Conservation (phyloP, 2,888 invertebrate species). For the Lasioglossum villosulum region DNA sequence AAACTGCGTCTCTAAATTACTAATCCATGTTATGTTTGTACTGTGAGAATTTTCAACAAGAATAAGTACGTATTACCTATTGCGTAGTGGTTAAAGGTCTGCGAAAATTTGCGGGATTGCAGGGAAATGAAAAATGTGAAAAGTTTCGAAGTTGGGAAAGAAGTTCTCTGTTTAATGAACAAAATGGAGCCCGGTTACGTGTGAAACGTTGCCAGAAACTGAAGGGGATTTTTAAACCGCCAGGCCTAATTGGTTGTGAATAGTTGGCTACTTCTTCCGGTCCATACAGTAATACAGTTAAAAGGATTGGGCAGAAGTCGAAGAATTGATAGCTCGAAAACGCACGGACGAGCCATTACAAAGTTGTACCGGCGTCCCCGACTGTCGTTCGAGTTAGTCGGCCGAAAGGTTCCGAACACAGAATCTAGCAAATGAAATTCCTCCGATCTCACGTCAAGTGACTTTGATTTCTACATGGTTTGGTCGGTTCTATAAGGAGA, state of each 20-base stretch:
- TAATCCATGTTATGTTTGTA: no score
- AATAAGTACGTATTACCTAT: no score
- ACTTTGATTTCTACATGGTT: slow-evolving; percentile 52
- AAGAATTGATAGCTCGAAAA: slow-evolving; percentile 32
- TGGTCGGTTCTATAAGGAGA: slow-evolving; percentile 32
- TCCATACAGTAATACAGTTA: background rate
- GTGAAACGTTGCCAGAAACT: background rate
- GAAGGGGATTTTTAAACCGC: background rate
- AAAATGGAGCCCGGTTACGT: background rate
- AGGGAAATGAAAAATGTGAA: background rate
- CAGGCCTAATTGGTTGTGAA: background rate
- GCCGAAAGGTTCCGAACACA: slow-evolving; percentile 34
- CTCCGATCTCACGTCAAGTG: slow-evolving; percentile 46
- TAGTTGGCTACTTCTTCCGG: background rate
- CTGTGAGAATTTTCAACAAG: no score
- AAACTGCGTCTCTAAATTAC: no score
- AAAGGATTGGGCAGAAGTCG: background rate
- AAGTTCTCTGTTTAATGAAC: background rate
- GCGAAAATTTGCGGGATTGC: no score
- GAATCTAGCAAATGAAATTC: slow-evolving; percentile 62
- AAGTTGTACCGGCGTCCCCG: slow-evolving; percentile 47
- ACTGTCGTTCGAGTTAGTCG: slow-evolving; percentile 50
- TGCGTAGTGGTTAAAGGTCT: no score
- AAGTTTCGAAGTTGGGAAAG: background rate
- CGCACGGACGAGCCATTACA: slow-evolving; percentile 27